A percentile compares a stretch with the other conserved stretches of the same genome.
phyloP scores from a whole-genome alignment of 2,888 invertebrate species.

The Drosophila atripex region DNA sequence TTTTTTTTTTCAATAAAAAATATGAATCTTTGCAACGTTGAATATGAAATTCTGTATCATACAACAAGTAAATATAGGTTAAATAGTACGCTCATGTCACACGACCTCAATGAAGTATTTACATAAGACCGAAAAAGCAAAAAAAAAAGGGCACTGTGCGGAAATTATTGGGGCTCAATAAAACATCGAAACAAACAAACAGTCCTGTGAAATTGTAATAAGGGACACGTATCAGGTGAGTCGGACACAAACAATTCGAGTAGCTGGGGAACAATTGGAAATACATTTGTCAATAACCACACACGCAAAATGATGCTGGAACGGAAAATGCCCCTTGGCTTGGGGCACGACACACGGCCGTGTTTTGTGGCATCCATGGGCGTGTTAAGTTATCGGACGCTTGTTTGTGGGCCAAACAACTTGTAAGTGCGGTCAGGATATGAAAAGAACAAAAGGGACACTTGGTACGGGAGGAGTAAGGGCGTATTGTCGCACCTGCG shows the following conservation, averaged over 20 bases:
- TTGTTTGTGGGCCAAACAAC: conserved; percentile 52
- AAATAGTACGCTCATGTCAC: conserved; percentile 43
- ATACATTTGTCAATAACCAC: conserved; percentile 76
- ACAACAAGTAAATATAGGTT: conserved; percentile 12
- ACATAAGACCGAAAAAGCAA: conserved; percentile 14
- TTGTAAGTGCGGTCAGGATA: conserved; percentile 62
- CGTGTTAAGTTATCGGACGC: conserved; percentile 62
- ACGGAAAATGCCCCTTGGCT: conserved; percentile 11
- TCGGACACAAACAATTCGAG: conserved; percentile 14
- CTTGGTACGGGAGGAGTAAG: background rate
- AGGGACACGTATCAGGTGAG: conserved; percentile 57
- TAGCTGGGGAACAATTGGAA: conserved; percentile 64
- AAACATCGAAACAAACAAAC: conserved; percentile 55
- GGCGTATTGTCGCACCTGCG: conserved; percentile 63
- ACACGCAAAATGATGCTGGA: conserved; percentile 57
- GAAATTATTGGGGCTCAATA: conserved; percentile 69
- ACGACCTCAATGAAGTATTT: conserved; percentile 63
- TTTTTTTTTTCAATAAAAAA: background rate
- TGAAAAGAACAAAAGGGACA: conserved; percentile 1
- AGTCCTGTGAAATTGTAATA: conserved; percentile 60
- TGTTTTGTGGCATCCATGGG: conserved; percentile 41
- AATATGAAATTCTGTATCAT: conserved; percentile 11
- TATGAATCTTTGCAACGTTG: background rate
- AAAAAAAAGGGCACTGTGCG: conserved; percentile 12
- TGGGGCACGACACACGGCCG: conserved; percentile 15